Evolutionary conservation across 1,140 invertebrate species (phyloP).

Genomic region (Metopolophium dirhodum): DNA sequence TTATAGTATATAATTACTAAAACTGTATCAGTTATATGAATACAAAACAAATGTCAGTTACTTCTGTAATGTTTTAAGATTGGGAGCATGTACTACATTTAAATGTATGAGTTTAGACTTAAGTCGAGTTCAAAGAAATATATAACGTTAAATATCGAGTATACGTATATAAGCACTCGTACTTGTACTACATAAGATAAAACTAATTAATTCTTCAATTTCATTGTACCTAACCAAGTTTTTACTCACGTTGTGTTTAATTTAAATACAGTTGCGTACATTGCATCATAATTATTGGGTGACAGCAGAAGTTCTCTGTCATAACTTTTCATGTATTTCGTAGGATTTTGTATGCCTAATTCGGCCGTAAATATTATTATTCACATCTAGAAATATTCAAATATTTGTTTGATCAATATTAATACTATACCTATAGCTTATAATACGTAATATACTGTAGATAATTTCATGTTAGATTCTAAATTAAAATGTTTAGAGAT

Average conservation of each 20-base stretch:
- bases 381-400: not conserved
- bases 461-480: too few species aligned
- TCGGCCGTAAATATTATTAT: not conserved
- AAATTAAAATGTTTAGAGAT: not conserved
- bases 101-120: not conserved
- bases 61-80: not conserved
- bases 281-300: not conserved
- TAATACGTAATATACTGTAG: not conserved
- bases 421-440: not conserved
- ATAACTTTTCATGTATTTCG: not conserved
- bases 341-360: not conserved
- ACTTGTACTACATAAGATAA: not conserved
- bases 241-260: not conserved
- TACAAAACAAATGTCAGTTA: not conserved
- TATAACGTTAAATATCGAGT: not conserved
- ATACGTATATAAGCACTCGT: not conserved
- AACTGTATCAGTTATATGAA: not conserved
- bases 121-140: not conserved
- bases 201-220: slow-evolving; percentile 4
- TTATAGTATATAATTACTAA: not conserved
- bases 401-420: not conserved
- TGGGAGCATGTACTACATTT: not conserved
- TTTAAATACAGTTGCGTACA: not conserved
- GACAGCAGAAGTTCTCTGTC: not conserved
- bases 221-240: not conserved